Evolutionary conservation across 2,797 vertebrate species (phyloP).

Genomic region (Sternarchorhynchus goeldii): DNA sequence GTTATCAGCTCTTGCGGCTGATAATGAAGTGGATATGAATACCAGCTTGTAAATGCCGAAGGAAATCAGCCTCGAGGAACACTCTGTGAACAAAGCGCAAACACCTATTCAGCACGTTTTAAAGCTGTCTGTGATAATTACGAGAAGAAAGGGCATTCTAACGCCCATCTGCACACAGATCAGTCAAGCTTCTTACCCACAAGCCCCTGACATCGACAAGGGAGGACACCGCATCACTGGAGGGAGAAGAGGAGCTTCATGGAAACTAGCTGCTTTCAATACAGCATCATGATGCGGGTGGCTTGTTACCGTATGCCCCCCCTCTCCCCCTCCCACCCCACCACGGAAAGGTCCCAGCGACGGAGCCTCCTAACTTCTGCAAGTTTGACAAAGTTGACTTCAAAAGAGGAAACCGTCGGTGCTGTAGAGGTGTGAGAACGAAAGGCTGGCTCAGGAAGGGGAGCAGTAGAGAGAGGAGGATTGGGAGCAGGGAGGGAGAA

Average conservation of each 20-base stretch:
- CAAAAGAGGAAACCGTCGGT: constrained; percentile 67
- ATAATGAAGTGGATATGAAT: constrained; percentile 1
- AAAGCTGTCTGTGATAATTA: not conserved
- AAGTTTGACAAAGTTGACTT: constrained; percentile 72
- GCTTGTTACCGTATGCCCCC: constrained; percentile 57
- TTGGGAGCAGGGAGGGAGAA: constrained; percentile 65
- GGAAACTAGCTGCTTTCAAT: not conserved
- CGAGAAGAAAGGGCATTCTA: not conserved
- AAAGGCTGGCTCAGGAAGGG: constrained; percentile 44
- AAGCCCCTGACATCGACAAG: constrained; percentile 31
- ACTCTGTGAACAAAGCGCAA: not conserved
- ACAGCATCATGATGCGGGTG: constrained; percentile 34
- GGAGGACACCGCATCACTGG: constrained; percentile 27
- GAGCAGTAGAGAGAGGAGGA: constrained; percentile 37
- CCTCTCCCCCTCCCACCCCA: too few relatives aligned
- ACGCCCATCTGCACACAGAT: not conserved
- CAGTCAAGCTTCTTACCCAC: constrained; percentile 10
- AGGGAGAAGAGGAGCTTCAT: constrained; percentile 4
- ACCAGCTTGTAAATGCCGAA: not conserved
- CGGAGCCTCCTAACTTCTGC: constrained; percentile 65
- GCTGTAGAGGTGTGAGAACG: constrained; percentile 63
- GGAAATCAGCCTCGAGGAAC: not conserved
- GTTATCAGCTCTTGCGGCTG: constrained; percentile 19
- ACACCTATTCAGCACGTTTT: not conserved
- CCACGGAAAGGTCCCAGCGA: constrained; percentile 56